Base-by-base conservation (phyloP, 2,888 invertebrate species). In the Sphinx pinastri region DNA sequence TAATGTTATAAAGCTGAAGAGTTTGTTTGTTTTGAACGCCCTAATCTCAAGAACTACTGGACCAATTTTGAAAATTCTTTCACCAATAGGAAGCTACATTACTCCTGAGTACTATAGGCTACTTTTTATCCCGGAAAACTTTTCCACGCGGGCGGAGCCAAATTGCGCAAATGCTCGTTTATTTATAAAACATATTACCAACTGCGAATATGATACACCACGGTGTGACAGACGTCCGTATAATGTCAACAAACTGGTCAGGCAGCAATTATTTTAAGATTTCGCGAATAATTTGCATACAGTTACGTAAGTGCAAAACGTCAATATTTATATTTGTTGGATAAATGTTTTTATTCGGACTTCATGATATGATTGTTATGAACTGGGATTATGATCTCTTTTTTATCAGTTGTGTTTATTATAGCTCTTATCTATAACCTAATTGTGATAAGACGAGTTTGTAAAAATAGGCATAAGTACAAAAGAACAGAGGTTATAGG, bases 241-340 rank as follows among this genome's bases (percentile, higher is more conserved):
- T 67, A 74, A 71, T 45, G 66, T 71, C 71, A 77, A 77, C 71
- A 75, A 72, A 74, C 73, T 59, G 68, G 72, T 71, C 54, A 63
- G 52, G 31, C 63, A 49, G 19, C 58, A 58, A 49, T 13, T 49
- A 63, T 63, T 49, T 19, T 19, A 47, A 19, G 47, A 47, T 63
- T 49, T 63, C 12, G 63, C 49, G 49, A 63, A 63, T 25, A 47
- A 49, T 63, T 63, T 49, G 8, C 7, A 16, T 19, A 13, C 13
- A 11, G 16, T 63, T 63, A 63, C 49, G 63, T 49, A 63, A 63
- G 10, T 49, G 47, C 47, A 12, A 25, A 19, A 13, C 47, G 63
- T 63, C 16, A 63, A 63, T 49, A 63, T 63, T 63, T 63, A 19
- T 63, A 19, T 49, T 8, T n/a, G 63, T 49, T 63, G 2, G 1